Evolutionary conservation across 2,888 invertebrate genomes (phyloP).

Genomic region (Cheilosia grossa): DNA sequence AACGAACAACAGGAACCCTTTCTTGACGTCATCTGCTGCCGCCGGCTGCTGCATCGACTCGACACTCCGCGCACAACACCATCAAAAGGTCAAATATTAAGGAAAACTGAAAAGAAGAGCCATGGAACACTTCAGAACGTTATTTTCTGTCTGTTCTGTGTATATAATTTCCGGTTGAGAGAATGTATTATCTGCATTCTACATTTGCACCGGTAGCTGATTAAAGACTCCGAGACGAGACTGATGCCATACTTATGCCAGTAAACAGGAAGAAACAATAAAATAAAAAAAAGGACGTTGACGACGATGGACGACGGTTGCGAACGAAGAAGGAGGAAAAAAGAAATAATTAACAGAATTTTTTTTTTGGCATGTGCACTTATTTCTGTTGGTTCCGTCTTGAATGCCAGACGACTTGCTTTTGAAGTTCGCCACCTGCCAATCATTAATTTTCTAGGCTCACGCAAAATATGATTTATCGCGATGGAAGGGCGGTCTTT

Average conservation of each 20-base stretch:
- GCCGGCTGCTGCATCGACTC: slow-evolving; percentile 3
- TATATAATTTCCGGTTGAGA: slow-evolving; percentile 37
- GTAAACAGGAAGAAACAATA: not conserved
- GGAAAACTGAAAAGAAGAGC: slow-evolving; percentile 11
- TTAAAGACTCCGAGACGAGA: slow-evolving; percentile 12
- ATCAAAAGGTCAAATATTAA: slow-evolving; percentile 3
- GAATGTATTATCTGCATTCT: slow-evolving; percentile 51
- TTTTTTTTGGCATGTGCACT: slow-evolving; percentile 32
- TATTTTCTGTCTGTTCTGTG: slow-evolving; percentile 46
- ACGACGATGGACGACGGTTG: not conserved
- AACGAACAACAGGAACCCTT: slow-evolving; percentile 27
- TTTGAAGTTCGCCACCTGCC: slow-evolving; percentile 62
- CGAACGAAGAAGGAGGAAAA: slow-evolving; percentile 23
- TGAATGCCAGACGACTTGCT: not conserved
- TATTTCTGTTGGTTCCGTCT: slow-evolving; percentile 7
- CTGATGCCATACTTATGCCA: not conserved
- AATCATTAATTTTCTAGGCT: slow-evolving; percentile 53
- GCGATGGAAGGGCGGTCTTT: not conserved
- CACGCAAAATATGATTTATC: slow-evolving; percentile 45
- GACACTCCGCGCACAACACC: not conserved
- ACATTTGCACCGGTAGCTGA: slow-evolving; percentile 24
- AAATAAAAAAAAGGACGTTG: slow-evolving; percentile 35
- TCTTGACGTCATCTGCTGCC: slow-evolving; percentile 30
- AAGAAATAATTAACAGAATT: slow-evolving; percentile 47
- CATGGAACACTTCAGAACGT: slow-evolving; percentile 45